Evolutionary conservation across 2,888 invertebrate species (phyloP), one percentile per base, ranked within the genome.

Genomic region (Dryomyza anilis): DNA sequence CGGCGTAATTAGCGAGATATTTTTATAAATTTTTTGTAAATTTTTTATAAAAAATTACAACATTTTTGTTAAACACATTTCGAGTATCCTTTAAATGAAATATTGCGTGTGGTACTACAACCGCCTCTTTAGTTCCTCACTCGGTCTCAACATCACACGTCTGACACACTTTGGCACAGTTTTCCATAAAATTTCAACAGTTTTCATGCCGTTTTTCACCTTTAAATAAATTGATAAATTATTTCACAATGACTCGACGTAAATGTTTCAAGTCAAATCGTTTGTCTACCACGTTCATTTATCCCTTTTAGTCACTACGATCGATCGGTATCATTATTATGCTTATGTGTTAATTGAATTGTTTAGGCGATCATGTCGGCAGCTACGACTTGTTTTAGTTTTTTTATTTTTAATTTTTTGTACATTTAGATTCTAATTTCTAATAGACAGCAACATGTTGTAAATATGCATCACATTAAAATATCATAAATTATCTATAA

Each of bases 1-100:
- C 33, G 56, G n/a, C n/a, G 30, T 25, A 65, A 65, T 61, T 61
- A 61, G 29, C 50, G 3, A 12, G 33, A 16, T 12, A 14, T 23
- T 48, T 48, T 21, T 4, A 19, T 2, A 19, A n/a, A n/a, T n/a
- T n/a, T n/a, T n/a, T n/a, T n/a, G n/a, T n/a, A n/a, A n/a, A n/a
- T n/a, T n/a, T n/a, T n/a, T n/a, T n/a, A n/a, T n/a, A n/a, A n/a
- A n/a, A n/a, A n/a, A n/a, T n/a, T n/a, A n/a, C n/a, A n/a, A n/a
- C n/a, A n/a, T n/a, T n/a, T n/a, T n/a, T n/a, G n/a, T n/a, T n/a
- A 6, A 14, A 39, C 16, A 1, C 39, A 39, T 39, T 8, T 16
- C 14, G 4, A 16, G 7, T n/a, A 39, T 16, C 3, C 14, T 39
- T 5, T 33, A 33, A 8, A 33, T 8, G 12, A 33, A 33, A 33